Evolutionary conservation across 2,888 invertebrate genomes (phyloP), one percentile per base, ranked within the genome.

Genomic region (Amphipyra berbera): DNA sequence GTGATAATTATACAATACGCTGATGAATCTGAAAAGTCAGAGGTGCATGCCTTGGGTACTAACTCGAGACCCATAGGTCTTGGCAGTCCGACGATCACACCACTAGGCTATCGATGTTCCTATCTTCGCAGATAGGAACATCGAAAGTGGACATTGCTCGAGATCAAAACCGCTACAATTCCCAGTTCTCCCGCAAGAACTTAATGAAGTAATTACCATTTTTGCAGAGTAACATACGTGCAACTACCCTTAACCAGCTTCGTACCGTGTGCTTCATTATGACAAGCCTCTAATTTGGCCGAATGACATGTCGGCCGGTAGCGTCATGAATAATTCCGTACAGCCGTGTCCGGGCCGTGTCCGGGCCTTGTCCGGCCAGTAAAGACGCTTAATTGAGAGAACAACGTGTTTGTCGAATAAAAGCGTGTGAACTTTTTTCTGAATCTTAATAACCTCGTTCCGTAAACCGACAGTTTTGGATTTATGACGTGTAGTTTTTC

Each of bases 381-480:
- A 89, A 88, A 89, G 88, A 87, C 83, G 83, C 87, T 91, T 93
- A 93, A 93, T 93, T 93, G 91, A 92, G 90, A 89, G 90, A 90
- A 88, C 89, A 90, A 86, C 85, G 87, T 89, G 88, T 88, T 85
- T 87, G 86, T 86, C 87, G 86, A 86, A 88, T 86, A 86, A 82
- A 83, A 82, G 82, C 88, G 90, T 90, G 91, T 91, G 90, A 92
- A 89, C 79, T 87, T 90, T 89, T 87, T 88, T 82, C 78, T 81
- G 82, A 83, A 84, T 88, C 82, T 85, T 84, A 85, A 88, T 82
- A 85, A 83, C 79, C 78, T 69, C 64, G 79, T 83, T 85, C 81
- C 62, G 64, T 75, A 64, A 75, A 61, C 60, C 63, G 74, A 72
- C 75, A 59, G 53, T 72, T 75, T 83, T 79, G 67, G 68, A 81